Conservation (phyloP, 2,113 vertebrate genomes). For the Xerus inauris region DNA sequence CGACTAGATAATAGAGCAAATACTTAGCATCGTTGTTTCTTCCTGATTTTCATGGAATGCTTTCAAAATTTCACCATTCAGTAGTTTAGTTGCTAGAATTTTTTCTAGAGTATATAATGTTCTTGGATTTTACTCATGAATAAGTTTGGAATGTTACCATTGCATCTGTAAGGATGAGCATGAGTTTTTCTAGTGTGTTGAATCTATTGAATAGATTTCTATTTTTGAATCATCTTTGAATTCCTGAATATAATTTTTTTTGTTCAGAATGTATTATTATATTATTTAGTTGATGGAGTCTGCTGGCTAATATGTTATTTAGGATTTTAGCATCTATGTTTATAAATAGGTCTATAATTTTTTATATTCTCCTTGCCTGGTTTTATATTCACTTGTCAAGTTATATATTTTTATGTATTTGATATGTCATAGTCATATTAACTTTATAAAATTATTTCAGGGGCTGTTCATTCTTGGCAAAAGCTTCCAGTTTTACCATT, state of each 20-base stretch:
- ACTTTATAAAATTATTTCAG: not conserved
- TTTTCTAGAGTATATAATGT: not conserved
- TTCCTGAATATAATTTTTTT: slow-evolving; percentile 17
- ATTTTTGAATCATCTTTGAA: not conserved
- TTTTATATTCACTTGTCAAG: not conserved
- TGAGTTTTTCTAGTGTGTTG: slow-evolving; percentile 1
- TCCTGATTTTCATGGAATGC: not conserved
- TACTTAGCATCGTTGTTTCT: not conserved
- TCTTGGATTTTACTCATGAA: not conserved
- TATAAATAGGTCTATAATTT: not conserved
- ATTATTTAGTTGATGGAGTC: not conserved
- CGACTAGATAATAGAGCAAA: not conserved
- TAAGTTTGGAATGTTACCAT: not conserved
- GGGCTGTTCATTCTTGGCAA: not conserved
- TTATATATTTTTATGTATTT: not conserved
- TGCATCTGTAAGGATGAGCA: not conserved
- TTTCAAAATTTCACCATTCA: not conserved
- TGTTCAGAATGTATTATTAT: not conserved
- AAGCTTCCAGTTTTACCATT: not conserved
- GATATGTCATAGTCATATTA: not conserved
- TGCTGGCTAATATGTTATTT: not conserved
- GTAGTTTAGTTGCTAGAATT: not conserved
- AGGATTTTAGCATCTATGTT: not conserved
- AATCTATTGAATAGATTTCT: not conserved
- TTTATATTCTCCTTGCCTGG: not conserved